These are phyloP conservation scores for Drosophila picticornis DNA, from an alignment of 2,888 invertebrate genomes.

Conservation along the genomic window DNA sequence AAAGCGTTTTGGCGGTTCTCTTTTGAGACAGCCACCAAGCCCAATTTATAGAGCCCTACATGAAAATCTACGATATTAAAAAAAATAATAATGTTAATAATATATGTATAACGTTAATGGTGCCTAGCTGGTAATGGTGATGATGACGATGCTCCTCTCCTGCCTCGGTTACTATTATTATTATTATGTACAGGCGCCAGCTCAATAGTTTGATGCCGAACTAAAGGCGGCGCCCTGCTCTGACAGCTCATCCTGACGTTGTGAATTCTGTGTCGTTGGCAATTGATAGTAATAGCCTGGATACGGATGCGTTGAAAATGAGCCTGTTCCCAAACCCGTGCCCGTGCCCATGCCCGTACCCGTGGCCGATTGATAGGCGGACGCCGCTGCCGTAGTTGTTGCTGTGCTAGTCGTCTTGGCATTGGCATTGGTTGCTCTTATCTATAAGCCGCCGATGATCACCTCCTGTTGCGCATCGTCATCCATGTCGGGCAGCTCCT, in stretches of 20 bases:
- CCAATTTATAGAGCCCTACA: slow-evolving; percentile 47
- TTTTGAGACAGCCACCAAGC: slow-evolving; percentile 32
- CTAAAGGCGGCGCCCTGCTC: slow-evolving; percentile 43
- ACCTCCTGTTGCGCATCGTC: slow-evolving; percentile 85
- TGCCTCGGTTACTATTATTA: slow-evolving; percentile 10
- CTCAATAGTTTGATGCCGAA: slow-evolving; percentile 51
- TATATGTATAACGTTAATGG: slow-evolving; percentile 57
- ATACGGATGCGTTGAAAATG: slow-evolving; percentile 46
- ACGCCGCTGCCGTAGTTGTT: slow-evolving; percentile 44
- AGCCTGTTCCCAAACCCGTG: slow-evolving; percentile 7
- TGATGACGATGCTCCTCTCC: slow-evolving; percentile 47
- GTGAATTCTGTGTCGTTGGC: slow-evolving; percentile 44
- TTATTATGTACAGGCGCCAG: slow-evolving; percentile 50
- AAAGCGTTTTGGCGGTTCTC: slow-evolving; percentile 58
- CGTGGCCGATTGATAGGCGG: slow-evolving; percentile 38
- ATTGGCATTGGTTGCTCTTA: slow-evolving; percentile 72
- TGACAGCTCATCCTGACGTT: slow-evolving; percentile 41
- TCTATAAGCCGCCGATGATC: slow-evolving; percentile 84
- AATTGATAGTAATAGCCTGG: slow-evolving; percentile 62
- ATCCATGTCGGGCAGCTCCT: slow-evolving; percentile 84
- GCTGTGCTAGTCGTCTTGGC: slow-evolving; percentile 50
- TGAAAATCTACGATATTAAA: slow-evolving; percentile 45
- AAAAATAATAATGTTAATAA: slow-evolving; percentile 43
- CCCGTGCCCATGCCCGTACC: slow-evolving; percentile 16
- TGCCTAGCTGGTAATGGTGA: slow-evolving; percentile 61